Evolutionary conservation across 2,113 vertebrate species (phyloP).

Genomic region (Bothrops jararaca): DNA sequence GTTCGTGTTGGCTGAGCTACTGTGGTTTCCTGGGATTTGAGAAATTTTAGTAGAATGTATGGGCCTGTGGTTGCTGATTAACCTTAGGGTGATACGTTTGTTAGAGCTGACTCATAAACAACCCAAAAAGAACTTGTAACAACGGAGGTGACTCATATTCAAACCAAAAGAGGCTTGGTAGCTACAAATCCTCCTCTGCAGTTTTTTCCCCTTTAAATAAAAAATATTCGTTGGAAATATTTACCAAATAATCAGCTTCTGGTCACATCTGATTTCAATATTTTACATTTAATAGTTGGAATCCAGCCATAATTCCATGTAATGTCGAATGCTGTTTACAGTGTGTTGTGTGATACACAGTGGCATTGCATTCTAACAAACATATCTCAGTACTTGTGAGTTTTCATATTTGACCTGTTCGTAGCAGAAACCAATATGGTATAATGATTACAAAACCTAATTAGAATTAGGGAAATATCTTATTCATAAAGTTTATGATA

Average conservation of each 20-base stretch:
- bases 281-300: neutral
- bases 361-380: neutral
- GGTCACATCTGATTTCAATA: neutral
- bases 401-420: neutral
- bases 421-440: neutral
- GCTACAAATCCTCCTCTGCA: neutral
- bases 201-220: neutral
- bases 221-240: neutral
- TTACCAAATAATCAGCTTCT: neutral
- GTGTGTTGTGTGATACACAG: neutral
- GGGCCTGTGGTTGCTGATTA: neutral
- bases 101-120: neutral
- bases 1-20: neutral
- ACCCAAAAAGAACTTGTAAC: neutral
- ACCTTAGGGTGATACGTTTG: neutral
- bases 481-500: neutral
- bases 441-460: neutral
- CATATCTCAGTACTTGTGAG: neutral
- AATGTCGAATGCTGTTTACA: neutral
- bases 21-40: neutral
- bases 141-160: neutral
- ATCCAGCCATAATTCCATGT: too few relatives aligned
- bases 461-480: neutral
- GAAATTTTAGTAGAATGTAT: neutral
- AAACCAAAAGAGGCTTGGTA: neutral